Evolutionary conservation across 1,140 invertebrate species (phyloP).

Genomic region (Manduca sexta): DNA sequence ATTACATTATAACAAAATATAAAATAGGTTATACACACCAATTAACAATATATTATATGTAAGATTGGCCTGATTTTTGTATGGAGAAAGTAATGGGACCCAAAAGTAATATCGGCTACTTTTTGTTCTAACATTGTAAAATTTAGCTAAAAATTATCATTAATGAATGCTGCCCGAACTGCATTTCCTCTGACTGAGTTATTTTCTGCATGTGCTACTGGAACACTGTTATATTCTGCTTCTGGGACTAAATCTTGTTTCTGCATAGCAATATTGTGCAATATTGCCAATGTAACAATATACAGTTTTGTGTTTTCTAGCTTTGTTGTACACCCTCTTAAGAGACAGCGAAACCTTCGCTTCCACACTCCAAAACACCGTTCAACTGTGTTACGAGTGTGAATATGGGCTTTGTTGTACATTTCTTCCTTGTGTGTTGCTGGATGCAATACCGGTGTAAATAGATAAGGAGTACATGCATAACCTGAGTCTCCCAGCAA

Average conservation of each 20-base stretch:
- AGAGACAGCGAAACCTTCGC: slow-evolving; percentile 4
- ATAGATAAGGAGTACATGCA: not conserved
- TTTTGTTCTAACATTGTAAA: too few species aligned
- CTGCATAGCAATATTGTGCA: slow-evolving; percentile 14
- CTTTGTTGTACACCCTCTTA: slow-evolving; percentile 2
- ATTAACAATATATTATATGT: too few species aligned
- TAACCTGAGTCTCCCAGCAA: not conserved
- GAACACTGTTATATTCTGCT: slow-evolving; percentile 2
- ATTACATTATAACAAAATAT: too few species aligned
- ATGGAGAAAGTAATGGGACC: too few species aligned
- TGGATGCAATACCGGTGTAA: not conserved
- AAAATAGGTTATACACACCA: too few species aligned
- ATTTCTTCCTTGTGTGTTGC: not conserved
- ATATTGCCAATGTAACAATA: slow-evolving; percentile 16
- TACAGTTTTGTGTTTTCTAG: slow-evolving; percentile 6
- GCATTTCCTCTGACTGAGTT: slow-evolving; percentile 7
- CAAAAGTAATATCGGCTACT: too few species aligned
- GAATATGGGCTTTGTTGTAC: not conserved
- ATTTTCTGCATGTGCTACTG: slow-evolving; percentile 4
- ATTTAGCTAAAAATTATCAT: slow-evolving; percentile 13
- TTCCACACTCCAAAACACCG: slow-evolving; percentile 1
- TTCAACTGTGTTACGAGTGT: not conserved
- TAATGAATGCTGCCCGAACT: slow-evolving; percentile 8
- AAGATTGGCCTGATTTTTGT: too few species aligned
- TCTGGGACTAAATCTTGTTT: slow-evolving; percentile 7